A percentile compares a stretch with the other conserved stretches of the same genome.
phyloP scores from a whole-genome alignment of 2,797 vertebrate genomes.

The Sus cebifrons region DNA sequence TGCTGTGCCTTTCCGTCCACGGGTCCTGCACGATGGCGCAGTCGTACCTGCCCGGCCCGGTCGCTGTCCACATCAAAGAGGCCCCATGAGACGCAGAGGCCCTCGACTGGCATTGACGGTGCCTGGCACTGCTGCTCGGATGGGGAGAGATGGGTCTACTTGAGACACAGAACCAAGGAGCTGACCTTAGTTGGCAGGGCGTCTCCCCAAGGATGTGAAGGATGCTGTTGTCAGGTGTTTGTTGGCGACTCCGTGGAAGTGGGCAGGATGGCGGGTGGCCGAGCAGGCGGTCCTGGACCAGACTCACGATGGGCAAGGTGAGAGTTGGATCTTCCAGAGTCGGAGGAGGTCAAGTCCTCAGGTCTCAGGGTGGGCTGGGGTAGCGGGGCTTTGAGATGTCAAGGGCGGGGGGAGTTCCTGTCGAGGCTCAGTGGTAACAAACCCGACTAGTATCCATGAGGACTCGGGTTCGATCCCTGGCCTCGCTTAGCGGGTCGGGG shows the following conservation, averaged over 20 bases:
- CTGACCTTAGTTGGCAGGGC: no score
- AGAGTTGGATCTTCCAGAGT: no score
- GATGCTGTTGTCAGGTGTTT: fast-evolving
- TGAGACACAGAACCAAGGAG: background rate
- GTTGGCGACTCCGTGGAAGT: fast-evolving
- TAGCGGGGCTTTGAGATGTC: fast-evolving
- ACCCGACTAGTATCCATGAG: no score
- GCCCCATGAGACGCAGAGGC: fast-evolving
- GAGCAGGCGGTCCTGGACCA: no score
- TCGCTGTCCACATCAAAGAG: background rate
- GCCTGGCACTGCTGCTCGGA: fast-evolving
- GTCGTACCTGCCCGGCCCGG: no score
- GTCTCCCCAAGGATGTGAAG: fast-evolving
- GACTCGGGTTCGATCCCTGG: no score
- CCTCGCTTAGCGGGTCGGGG: no score
- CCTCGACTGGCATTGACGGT: fast-evolving
- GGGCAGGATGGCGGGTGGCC: fast-evolving
- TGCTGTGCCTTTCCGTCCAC: fast-evolving
- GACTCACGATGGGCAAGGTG: no score
- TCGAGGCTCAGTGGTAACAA: no score
- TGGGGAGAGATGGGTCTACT: fast-evolving
- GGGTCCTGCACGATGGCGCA: background rate
- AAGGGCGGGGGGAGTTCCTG: no score
- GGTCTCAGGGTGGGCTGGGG: background rate
- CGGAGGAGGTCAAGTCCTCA: fast-evolving